Conservation (phyloP, 2,797 vertebrate genomes). For the Threskiornis aethiopicus region DNA sequence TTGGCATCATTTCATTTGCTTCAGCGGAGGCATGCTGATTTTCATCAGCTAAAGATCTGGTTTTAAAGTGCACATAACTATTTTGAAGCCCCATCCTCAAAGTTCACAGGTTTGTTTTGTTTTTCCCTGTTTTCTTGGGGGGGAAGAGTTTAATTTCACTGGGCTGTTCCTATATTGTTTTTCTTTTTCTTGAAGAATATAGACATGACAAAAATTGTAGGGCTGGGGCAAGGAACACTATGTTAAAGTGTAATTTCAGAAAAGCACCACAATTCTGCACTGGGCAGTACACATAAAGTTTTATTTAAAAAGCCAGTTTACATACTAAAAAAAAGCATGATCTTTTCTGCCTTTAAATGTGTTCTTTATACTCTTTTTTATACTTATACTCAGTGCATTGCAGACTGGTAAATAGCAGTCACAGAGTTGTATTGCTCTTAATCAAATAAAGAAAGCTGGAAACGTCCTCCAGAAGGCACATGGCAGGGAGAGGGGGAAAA, state of each 20-base stretch:
- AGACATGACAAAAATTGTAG: neutral
- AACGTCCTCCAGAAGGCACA: neutral
- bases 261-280: neutral
- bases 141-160: neutral
- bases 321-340: neutral
- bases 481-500: neutral
- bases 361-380: neutral
- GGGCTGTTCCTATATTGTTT: neutral
- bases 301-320: neutral
- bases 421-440: neutral
- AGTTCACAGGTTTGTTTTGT: neutral
- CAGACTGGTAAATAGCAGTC: neutral
- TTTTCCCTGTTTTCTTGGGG: neutral
- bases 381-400: neutral
- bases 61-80: neutral
- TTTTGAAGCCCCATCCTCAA: neutral
- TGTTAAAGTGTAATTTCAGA: neutral
- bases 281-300: neutral
- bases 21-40: neutral
- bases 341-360: neutral
- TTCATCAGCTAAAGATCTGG: neutral
- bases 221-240: neutral
- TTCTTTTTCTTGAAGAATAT: neutral
- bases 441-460: neutral
- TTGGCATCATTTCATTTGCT: constrained; percentile 19